Evolutionary conservation across 2,113 vertebrate species (phyloP).

Genomic region (Pandion haliaetus): DNA sequence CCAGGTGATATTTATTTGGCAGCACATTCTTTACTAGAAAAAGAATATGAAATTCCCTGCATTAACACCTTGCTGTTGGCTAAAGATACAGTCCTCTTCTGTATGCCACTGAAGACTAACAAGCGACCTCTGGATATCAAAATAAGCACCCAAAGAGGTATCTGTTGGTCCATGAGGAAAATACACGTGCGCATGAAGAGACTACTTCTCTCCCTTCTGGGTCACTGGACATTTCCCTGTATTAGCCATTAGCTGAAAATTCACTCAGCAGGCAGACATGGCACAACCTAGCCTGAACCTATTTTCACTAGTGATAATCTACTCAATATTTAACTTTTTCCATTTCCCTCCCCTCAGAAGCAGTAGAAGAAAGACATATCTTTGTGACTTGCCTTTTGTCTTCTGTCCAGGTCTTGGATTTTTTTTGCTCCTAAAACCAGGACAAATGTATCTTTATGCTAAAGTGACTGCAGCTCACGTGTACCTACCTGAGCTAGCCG

Average conservation of each 20-base stretch:
- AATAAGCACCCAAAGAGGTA: background rate
- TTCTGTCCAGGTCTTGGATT: background rate
- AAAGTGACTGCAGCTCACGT: background rate
- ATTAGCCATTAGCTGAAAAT: background rate
- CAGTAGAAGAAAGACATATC: background rate
- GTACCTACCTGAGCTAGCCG: background rate
- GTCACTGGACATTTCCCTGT: background rate
- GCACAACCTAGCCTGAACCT: background rate
- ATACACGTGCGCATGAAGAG: accelerated
- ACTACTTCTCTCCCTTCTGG: background rate
- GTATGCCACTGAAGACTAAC: background rate
- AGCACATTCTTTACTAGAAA: background rate
- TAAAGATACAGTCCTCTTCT: background rate
- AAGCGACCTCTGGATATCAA: background rate
- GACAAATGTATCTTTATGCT: background rate
- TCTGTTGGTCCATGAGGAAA: background rate
- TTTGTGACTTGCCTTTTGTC: background rate
- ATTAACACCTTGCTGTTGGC: background rate
- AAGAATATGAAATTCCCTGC: background rate
- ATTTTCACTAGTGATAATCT: background rate
- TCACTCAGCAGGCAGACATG: background rate
- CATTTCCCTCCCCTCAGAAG: background rate
- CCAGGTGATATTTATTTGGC: background rate
- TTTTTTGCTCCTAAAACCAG: background rate
- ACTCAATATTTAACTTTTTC: background rate